phyloP scores from a whole-genome alignment of 2,113 vertebrate species.

The Lampris incognitus region DNA sequence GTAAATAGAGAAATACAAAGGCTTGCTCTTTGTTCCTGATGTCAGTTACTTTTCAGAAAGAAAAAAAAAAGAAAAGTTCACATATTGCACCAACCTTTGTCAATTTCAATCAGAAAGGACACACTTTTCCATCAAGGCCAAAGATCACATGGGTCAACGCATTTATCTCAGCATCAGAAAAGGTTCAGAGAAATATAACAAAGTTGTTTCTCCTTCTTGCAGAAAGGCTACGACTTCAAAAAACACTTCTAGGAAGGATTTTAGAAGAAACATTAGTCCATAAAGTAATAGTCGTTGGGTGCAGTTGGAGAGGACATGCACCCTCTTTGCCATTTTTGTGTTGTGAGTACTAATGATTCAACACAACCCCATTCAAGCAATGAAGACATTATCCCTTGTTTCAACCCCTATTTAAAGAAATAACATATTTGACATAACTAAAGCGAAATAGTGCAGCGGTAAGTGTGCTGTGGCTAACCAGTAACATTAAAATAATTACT shows the following conservation, averaged over 20 bases:
- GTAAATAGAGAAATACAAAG: slow-evolving; percentile 16
- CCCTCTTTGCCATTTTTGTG: background rate
- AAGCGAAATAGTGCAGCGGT: slow-evolving; percentile 15
- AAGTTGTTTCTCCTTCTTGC: background rate
- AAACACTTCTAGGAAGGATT: slow-evolving; percentile 4
- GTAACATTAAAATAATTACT: slow-evolving; percentile 2
- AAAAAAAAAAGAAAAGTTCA: slow-evolving; percentile 1
- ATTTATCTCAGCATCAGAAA: background rate
- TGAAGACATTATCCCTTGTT: slow-evolving; percentile 13
- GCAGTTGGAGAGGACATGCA: slow-evolving; percentile 20
- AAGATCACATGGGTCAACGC: slow-evolving; percentile 12
- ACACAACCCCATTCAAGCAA: background rate
- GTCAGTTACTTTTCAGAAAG: slow-evolving; percentile 1
- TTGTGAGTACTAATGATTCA: slow-evolving; percentile 1
- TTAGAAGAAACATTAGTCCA: background rate
- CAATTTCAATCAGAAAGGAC: background rate
- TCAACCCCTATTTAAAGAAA: slow-evolving; percentile 15
- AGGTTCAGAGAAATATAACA: background rate
- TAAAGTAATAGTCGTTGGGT: background rate
- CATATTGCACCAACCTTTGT: slow-evolving; percentile 9
- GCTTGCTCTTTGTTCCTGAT: slow-evolving; percentile 9
- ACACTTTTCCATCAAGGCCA: slow-evolving; percentile 9
- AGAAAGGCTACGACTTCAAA: slow-evolving; percentile 16
- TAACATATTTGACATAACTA: slow-evolving; percentile 26
- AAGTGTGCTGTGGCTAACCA: background rate